Conservation (phyloP, 2,888 invertebrate species). For the Andrena flavipes region DNA sequence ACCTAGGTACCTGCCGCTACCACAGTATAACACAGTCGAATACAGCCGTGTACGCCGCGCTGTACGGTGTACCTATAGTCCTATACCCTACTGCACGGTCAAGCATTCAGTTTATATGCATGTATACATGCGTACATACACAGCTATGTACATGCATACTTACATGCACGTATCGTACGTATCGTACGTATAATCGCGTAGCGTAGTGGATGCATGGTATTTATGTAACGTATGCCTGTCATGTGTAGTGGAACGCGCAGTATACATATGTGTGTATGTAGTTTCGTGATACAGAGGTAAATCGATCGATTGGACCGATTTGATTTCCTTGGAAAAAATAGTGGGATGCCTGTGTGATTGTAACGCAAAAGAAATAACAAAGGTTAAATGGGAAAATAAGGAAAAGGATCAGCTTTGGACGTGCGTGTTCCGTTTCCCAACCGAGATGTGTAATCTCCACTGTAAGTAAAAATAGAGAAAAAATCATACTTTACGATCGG, state of each 20-base stretch:
- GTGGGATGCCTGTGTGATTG: neutral
- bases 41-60: no score
- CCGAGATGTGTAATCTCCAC: slow-evolving; percentile 66
- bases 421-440: slow-evolving; percentile 50
- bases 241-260: slow-evolving; percentile 59
- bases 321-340: slow-evolving; percentile 23
- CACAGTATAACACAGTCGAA: no score
- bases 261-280: slow-evolving; percentile 35
- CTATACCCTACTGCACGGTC: slow-evolving; percentile 5
- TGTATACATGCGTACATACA: neutral
- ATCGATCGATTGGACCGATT: slow-evolving; percentile 49
- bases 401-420: slow-evolving; percentile 18
- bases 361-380: neutral
- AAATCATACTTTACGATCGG: slow-evolving; percentile 17
- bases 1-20: no score
- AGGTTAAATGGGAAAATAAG: neutral
- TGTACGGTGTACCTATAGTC: no score
- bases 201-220: slow-evolving; percentile 45
- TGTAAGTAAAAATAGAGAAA: slow-evolving; percentile 61
- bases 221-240: slow-evolving; percentile 59
- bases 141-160: no score
- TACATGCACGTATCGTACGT: no score
- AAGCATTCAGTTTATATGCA: slow-evolving; percentile 37
- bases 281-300: slow-evolving; percentile 56
- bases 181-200: slow-evolving; percentile 29